Percentiles rank a stretch among this genome's conserved stretches.
These are phyloP conservation scores for Lutjanus campechanus DNA, from an alignment of 2,797 vertebrate species.

Conservation along the genomic window DNA sequence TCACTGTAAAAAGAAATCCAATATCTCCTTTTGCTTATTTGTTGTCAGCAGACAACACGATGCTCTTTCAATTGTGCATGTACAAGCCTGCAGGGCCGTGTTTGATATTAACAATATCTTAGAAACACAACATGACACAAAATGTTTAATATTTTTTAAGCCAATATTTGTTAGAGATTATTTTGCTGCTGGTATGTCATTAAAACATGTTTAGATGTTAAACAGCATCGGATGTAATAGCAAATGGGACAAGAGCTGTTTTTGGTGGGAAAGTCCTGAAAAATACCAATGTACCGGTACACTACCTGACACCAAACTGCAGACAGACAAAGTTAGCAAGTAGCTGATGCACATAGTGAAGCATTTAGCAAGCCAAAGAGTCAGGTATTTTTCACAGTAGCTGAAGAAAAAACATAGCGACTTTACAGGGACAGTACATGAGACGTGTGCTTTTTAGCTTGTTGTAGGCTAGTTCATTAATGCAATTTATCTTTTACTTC, in stretches of 20 bases:
- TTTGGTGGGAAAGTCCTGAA: no score
- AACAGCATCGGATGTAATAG: not conserved
- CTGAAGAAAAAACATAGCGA: no score
- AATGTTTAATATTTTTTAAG: not conserved
- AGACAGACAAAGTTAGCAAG: no score
- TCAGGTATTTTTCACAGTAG: no score
- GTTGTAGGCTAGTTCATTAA: constrained; percentile 8
- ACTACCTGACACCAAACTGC: no score
- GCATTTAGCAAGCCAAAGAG: no score
- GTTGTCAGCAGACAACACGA: not conserved
- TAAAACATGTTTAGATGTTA: not conserved
- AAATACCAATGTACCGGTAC: no score
- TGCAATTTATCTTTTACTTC: not conserved
- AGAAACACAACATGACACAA: not conserved
- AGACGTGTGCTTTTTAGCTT: no score
- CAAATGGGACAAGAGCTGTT: no score
- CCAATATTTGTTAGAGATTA: not conserved
- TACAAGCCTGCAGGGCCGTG: not conserved
- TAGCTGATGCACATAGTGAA: no score
- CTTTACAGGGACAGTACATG: no score
- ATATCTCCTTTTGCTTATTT: not conserved
- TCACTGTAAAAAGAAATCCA: constrained; percentile 15
- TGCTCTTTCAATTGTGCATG: not conserved
- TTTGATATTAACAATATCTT: not conserved
- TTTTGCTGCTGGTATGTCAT: not conserved